Conservation (phyloP, 2,888 invertebrate genomes). For the Nemurella pictetii region DNA sequence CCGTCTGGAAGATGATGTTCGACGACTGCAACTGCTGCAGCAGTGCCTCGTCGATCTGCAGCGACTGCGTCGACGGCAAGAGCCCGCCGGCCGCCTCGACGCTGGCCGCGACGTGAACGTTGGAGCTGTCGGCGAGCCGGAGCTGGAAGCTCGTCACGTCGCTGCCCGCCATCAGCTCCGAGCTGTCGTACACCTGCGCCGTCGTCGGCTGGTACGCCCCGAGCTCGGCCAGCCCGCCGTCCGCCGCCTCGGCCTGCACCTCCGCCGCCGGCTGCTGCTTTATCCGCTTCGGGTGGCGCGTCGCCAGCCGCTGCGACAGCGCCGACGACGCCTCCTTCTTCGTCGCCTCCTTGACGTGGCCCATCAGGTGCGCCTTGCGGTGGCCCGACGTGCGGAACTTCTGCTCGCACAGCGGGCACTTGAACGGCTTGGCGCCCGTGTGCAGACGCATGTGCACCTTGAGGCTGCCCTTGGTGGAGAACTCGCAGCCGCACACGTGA, state of each 20-base stretch:
- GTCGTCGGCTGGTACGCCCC: neutral
- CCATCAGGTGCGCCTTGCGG: slow-evolving; percentile 62
- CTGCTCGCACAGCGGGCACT: slow-evolving; percentile 62
- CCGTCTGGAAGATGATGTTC: slow-evolving; percentile 49
- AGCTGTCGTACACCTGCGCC: neutral
- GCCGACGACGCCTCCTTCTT: neutral
- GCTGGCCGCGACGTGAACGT: slow-evolving; percentile 42
- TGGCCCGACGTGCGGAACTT: slow-evolving; percentile 69
- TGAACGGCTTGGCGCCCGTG: slow-evolving; percentile 63
- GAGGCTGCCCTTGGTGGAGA: slow-evolving; percentile 67
- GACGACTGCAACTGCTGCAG: slow-evolving; percentile 50
- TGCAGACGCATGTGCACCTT: slow-evolving; percentile 68
- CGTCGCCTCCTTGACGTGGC: slow-evolving; percentile 52
- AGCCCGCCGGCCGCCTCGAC: slow-evolving; percentile 33
- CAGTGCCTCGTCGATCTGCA: slow-evolving; percentile 55
- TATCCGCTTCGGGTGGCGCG: neutral
- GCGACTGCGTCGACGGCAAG: slow-evolving; percentile 51
- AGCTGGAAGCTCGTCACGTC: slow-evolving; percentile 50
- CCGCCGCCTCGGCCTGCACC: neutral
- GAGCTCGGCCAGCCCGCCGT: neutral
- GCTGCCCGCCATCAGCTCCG: slow-evolving; percentile 49
- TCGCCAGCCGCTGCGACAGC: neutral
- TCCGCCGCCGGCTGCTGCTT: neutral
- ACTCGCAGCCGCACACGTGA: slow-evolving; percentile 63
- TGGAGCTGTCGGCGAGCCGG: slow-evolving; percentile 49